Evolutionary conservation across 2,113 vertebrate species (phyloP).

Genomic region (Prunella himalayana): DNA sequence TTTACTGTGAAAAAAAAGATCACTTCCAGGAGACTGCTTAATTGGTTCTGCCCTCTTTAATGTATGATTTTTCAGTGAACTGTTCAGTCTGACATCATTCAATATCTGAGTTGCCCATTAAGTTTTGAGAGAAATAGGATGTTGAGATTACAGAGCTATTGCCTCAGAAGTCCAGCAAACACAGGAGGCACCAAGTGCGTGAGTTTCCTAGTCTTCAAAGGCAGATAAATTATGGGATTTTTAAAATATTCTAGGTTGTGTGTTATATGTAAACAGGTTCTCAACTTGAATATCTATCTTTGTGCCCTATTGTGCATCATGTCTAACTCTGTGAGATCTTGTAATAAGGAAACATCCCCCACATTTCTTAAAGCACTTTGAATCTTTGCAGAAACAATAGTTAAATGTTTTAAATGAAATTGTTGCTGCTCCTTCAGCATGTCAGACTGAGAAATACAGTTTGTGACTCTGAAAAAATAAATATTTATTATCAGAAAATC

Average conservation of each 20-base stretch:
- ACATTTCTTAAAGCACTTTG: neutral
- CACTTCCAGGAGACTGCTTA: neutral
- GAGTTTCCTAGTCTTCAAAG: neutral
- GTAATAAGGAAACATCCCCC: neutral
- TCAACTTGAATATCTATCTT: neutral
- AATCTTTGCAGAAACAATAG: neutral
- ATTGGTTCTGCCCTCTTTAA: neutral
- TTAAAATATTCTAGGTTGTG: neutral
- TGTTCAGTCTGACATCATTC: accelerated
- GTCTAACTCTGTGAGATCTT: neutral
- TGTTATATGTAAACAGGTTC: neutral
- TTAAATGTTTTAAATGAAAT: neutral
- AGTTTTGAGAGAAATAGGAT: neutral
- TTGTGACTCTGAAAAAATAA: neutral
- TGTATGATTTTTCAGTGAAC: neutral
- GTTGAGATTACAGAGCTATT: neutral
- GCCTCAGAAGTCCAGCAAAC: neutral
- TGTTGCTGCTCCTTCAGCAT: neutral
- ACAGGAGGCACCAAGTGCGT: neutral
- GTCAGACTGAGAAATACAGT: neutral
- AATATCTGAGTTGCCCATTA: neutral
- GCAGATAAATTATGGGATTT: neutral
- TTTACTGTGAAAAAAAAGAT: neutral
- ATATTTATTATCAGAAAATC: neutral
- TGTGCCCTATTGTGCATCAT: neutral